Evolutionary conservation across 2,888 invertebrate genomes (phyloP).

Genomic region (Hedychridium roseum): DNA sequence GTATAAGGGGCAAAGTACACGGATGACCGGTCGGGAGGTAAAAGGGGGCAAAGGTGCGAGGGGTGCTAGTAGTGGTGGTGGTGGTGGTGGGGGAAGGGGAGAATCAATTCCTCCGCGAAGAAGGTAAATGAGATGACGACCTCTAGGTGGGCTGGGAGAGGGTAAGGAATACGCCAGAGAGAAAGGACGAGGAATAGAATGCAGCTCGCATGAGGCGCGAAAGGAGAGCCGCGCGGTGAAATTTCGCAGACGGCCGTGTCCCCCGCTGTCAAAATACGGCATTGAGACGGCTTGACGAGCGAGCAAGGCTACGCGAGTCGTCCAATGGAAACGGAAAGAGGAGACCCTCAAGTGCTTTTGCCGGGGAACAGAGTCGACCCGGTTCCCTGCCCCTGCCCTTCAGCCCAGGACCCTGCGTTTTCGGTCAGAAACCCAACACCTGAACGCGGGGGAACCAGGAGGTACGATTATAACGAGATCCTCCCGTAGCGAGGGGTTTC

Average conservation of each 20-base stretch:
- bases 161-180: slow-evolving; percentile 10
- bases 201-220: too few relatives aligned
- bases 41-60: too few relatives aligned
- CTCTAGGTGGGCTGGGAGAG: too few relatives aligned
- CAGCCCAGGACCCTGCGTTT: slow-evolving; percentile 26
- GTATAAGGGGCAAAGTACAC: too few relatives aligned
- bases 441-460: slow-evolving; percentile 36
- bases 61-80: too few relatives aligned
- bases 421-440: slow-evolving; percentile 59
- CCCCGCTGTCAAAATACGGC: slow-evolving; percentile 61
- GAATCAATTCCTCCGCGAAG: too few relatives aligned
- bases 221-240: slow-evolving; percentile 43
- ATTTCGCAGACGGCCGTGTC: slow-evolving; percentile 58
- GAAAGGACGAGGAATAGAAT: too few relatives aligned
- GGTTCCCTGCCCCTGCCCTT: background rate
- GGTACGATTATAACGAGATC: slow-evolving; percentile 52
- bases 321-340: slow-evolving; percentile 17
- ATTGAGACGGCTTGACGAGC: slow-evolving; percentile 49
- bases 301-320: slow-evolving; percentile 25
- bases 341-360: slow-evolving; percentile 7
- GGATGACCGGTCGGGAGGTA: too few relatives aligned
- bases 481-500: slow-evolving; percentile 45
- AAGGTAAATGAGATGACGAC: too few relatives aligned
- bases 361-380: background rate
- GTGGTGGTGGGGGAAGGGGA: too few relatives aligned